Evolutionary conservation across 2,888 invertebrate genomes (phyloP).

Genomic region (Tortricodes alternella): DNA sequence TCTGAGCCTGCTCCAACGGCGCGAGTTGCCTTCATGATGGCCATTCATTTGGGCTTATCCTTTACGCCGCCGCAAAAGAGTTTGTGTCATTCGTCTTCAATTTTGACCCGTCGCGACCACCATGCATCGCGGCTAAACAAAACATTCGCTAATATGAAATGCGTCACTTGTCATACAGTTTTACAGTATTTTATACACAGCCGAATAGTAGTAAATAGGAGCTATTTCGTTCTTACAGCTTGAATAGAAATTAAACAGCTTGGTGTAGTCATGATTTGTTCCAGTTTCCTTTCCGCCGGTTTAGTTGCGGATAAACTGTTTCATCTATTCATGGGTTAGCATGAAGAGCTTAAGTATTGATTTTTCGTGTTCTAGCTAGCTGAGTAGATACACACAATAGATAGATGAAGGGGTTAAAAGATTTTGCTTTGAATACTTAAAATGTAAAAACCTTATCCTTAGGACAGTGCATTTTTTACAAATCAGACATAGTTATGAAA

Average conservation of each 20-base stretch:
- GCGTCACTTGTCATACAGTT: constrained; percentile 46
- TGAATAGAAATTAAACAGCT: constrained; percentile 16
- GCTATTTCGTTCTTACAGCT: constrained; percentile 13
- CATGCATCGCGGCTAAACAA: constrained; percentile 70
- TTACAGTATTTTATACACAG: constrained; percentile 10
- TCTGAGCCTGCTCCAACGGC: constrained; percentile 94
- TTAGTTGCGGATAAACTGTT: constrained; percentile 34
- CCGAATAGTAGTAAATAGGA: constrained; percentile 3
- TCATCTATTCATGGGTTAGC: constrained; percentile 35
- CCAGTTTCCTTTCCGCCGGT: constrained; percentile 4
- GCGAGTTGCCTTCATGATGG: constrained; percentile 81
- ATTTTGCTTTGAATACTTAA: too few relatives aligned
- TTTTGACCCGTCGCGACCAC: constrained; percentile 63
- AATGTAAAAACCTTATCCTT: too few relatives aligned
- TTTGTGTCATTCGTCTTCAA: constrained; percentile 77
- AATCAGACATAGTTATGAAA: too few relatives aligned
- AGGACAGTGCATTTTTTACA: too few relatives aligned
- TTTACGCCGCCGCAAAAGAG: constrained; percentile 82
- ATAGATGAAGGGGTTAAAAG: too few relatives aligned
- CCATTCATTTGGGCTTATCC: constrained; percentile 81
- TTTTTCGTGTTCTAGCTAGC: constrained; percentile 59
- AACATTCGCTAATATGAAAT: constrained; percentile 55
- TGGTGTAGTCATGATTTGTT: constrained; percentile 7
- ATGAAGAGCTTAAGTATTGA: constrained; percentile 67
- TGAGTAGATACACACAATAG: constrained; percentile 62